phyloP scores from a whole-genome alignment of 2,888 invertebrate species.

The Tipula helvola region DNA sequence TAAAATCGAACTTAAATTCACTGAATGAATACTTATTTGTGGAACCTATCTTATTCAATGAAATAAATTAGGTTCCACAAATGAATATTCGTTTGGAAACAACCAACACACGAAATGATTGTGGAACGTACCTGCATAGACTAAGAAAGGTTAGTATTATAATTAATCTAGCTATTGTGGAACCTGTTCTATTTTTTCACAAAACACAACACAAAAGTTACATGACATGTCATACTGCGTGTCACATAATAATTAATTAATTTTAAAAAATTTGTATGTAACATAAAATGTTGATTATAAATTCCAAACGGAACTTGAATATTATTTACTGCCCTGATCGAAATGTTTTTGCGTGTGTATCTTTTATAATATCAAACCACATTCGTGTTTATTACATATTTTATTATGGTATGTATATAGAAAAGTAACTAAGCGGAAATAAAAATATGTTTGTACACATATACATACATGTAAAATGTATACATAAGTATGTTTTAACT shows the following conservation, averaged over 20 bases:
- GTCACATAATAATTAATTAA: background rate
- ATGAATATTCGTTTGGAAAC: no score
- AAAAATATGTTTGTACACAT: background rate
- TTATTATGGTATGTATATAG: background rate
- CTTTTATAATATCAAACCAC: background rate
- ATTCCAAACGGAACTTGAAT: background rate
- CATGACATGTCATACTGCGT: background rate
- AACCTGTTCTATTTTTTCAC: no score
- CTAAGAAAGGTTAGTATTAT: no score
- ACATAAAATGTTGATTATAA: background rate
- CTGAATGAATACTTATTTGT: no score
- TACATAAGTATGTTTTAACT: background rate
- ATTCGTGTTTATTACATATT: background rate
- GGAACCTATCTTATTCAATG: no score
- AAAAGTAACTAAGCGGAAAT: background rate
- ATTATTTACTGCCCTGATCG: no score
- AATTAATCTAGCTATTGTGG: no score
- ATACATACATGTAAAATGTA: background rate
- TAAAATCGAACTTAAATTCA: no score
- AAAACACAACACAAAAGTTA: background rate
- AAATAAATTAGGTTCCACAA: no score
- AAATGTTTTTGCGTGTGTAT: background rate
- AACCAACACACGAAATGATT: no score
- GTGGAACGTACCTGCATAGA: no score
- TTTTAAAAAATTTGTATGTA: background rate